These are phyloP conservation scores for Lamprotornis superbus DNA, from an alignment of 2,113 vertebrate species.

Conservation along the genomic window DNA sequence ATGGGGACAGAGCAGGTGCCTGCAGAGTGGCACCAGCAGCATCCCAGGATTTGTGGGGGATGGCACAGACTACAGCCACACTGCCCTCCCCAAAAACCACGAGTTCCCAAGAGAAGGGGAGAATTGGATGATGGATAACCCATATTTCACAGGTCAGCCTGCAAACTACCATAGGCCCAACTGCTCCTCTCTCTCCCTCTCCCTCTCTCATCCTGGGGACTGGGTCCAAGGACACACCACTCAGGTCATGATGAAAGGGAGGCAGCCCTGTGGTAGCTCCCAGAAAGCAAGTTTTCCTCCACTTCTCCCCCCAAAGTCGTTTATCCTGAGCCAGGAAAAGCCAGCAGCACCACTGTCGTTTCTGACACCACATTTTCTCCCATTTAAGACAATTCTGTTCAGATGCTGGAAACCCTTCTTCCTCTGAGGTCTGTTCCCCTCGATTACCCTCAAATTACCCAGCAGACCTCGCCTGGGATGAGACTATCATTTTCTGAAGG, in stretches of 20 bases:
- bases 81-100: neutral
- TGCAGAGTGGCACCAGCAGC: neutral
- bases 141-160: neutral
- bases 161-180: fast-evolving
- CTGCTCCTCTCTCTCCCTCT: neutral
- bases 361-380: neutral
- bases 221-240: neutral
- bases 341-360: neutral
- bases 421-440: neutral
- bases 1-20: fast-evolving
- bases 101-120: neutral
- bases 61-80: neutral
- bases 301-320: fast-evolving
- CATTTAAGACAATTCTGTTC: neutral
- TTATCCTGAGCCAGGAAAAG: neutral
- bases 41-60: neutral
- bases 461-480: neutral
- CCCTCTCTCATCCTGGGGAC: neutral
- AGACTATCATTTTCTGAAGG: neutral
- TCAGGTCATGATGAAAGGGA: neutral
- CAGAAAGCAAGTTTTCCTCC: neutral
- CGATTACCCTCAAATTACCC: neutral
- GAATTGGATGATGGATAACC: neutral
- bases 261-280: neutral
- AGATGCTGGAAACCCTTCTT: neutral